Evolutionary conservation across 64 coral and sea anemone species (phyloP), one percentile per base, ranked within the genome.

Genomic region (Porites australiensis): DNA sequence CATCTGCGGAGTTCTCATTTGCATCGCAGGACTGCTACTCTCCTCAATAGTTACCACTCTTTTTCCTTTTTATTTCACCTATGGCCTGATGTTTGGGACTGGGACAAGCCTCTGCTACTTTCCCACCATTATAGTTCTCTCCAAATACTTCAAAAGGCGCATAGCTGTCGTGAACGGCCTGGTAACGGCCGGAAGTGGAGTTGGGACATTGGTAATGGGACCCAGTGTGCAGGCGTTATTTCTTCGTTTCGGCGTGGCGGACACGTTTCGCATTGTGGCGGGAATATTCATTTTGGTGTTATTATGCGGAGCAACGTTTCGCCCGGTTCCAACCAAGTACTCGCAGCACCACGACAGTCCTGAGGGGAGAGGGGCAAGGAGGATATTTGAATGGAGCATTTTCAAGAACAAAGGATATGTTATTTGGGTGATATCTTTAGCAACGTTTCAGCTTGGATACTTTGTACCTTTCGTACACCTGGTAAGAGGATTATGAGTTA

Each of bases 401-500:
- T 99, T 99, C 64, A 93, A 70, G 86, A 99, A 99, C 58, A 99
- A 96, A 86, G 94, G 94, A 50, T 99, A 99, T 74, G 75, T 96
- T 22, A 59, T 94, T 4, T 99, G 98, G 98, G 81, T 83, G 37
- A 13, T 49, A 3, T 96, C 90, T 74, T 79, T 99, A 44, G 90
- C 94, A 10, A 94, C 90, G 8, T 99, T 94, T 89, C 90, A 96
- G 72, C 11, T 99, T 12, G 98, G 91, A 3, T 99, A 99, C 27
- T 99, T 99, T 75, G 94, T 99, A 10, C 98, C 98, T 11, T 99
- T 99, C 66, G 98, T 99, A 8, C 98, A 99, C 63, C 74, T 99
- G 88, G 98, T 99, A 79, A 96, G 92, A 75, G 6, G 27, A 37
- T 37, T 37, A 37, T 37, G 0, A 37, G 27, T 37, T 37, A 1